A percentile compares a stretch with the other conserved stretches of the same genome.
Conservation (phyloP, 2,113 vertebrate genomes). For the Hipposideros armiger region DNA sequence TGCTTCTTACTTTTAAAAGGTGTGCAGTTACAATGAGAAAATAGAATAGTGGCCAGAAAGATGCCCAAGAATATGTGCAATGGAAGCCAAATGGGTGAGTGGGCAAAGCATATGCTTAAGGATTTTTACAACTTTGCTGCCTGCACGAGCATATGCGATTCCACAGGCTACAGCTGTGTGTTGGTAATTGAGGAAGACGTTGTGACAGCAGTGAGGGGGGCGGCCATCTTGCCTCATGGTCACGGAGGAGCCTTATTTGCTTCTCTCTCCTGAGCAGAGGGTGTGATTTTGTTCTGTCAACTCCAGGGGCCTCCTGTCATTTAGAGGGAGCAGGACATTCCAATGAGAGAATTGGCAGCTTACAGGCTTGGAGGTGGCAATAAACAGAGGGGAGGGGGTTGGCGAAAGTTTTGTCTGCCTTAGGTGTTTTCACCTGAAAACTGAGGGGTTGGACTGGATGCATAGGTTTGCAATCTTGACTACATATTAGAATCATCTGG, state of each 20-base stretch:
- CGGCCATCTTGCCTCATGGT: not conserved
- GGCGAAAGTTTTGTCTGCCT: fast-evolving
- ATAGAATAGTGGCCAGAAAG: not conserved
- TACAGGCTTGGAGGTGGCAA: not conserved
- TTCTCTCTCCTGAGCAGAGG: not conserved
- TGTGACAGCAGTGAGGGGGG: fast-evolving
- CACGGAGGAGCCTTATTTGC: not conserved
- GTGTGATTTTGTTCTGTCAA: not conserved
- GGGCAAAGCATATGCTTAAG: too few relatives aligned
- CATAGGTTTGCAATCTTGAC: not conserved
- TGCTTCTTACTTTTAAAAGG: not conserved
- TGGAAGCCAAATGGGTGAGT: not conserved
- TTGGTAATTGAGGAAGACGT: fast-evolving
- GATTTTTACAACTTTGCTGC: not conserved
- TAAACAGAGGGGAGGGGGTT: fast-evolving
- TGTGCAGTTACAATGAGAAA: not conserved
- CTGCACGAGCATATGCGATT: fast-evolving
- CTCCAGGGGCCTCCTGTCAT: not conserved
- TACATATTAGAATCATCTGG: too few relatives aligned
- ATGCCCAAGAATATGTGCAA: fast-evolving
- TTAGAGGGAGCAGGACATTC: not conserved
- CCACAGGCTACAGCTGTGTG: fast-evolving
- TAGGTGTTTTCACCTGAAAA: not conserved
- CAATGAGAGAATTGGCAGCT: not conserved
- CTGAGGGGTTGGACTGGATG: not conserved